Evolutionary conservation across 2,888 invertebrate genomes (phyloP).

Genomic region (Drosophila incognita): DNA sequence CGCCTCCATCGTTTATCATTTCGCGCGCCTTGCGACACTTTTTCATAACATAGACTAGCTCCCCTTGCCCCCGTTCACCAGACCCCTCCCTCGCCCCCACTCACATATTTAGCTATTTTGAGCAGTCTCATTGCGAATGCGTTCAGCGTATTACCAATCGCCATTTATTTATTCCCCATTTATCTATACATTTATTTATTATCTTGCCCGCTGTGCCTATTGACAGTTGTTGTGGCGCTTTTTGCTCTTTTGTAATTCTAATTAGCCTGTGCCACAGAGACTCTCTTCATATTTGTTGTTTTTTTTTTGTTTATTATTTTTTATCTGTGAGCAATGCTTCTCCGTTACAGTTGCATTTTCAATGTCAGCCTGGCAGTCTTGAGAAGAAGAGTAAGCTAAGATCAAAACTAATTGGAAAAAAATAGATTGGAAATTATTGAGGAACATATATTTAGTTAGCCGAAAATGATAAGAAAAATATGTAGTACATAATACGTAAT

Average conservation of each 20-base stretch:
- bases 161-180: constrained; percentile 79
- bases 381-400: background rate
- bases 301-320: background rate
- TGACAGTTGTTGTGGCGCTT: constrained; percentile 67
- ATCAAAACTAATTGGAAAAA: background rate
- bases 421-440: background rate
- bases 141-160: constrained; percentile 70
- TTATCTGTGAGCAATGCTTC: background rate
- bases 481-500: background rate
- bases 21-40: constrained; percentile 77
- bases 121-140: constrained; percentile 63
- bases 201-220: constrained; percentile 63
- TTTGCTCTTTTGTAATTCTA: constrained; percentile 77
- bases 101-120: constrained; percentile 8
- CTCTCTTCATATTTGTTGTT: background rate
- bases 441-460: background rate
- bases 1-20: constrained; percentile 68
- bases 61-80: background rate
- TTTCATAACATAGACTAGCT: constrained; percentile 56
- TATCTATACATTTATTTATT: constrained; percentile 79
- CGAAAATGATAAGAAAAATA: background rate
- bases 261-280: constrained; percentile 64
- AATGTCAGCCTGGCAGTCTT: constrained; percentile 49
- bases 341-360: constrained; percentile 59
- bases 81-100: background rate